Conservation (phyloP, 2,888 invertebrate genomes). For the Zonitis immaculata region DNA sequence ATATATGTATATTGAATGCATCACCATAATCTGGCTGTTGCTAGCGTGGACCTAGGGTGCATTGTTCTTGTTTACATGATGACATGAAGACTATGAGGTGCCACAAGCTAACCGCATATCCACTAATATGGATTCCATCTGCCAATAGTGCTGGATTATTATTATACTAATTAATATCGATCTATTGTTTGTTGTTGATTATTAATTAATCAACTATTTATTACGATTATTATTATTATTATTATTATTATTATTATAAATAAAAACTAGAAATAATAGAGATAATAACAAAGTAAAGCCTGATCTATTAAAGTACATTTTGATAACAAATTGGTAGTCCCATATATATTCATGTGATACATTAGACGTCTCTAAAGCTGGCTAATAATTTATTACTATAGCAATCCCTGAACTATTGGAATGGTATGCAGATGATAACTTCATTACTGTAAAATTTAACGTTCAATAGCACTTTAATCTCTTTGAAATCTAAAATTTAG, state of each 20-base stretch:
- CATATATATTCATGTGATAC: constrained; percentile 23
- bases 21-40: constrained; percentile 23
- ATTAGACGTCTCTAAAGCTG: constrained; percentile 24
- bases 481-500: constrained; percentile 9
- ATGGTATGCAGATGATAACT: constrained; percentile 32
- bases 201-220: too few relatives aligned
- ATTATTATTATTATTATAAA: too few relatives aligned
- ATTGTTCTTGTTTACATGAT: constrained; percentile 27
- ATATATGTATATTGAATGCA: constrained; percentile 28
- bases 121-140: constrained; percentile 15
- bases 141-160: not conserved
- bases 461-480: constrained; percentile 33
- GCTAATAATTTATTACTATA: constrained; percentile 35
- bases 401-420: constrained; percentile 31
- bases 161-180: not conserved
- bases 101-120: constrained; percentile 22
- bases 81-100: constrained; percentile 20
- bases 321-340: constrained; percentile 39
- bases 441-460: constrained; percentile 38
- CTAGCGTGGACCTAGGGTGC: constrained; percentile 23
- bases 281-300: constrained; percentile 45
- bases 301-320: constrained; percentile 45
- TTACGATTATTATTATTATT: too few relatives aligned
- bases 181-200: too few relatives aligned
- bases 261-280: constrained; percentile 40